These are phyloP conservation scores for Ceryle rudis DNA, from an alignment of 2,797 vertebrate species.

Conservation along the genomic window DNA sequence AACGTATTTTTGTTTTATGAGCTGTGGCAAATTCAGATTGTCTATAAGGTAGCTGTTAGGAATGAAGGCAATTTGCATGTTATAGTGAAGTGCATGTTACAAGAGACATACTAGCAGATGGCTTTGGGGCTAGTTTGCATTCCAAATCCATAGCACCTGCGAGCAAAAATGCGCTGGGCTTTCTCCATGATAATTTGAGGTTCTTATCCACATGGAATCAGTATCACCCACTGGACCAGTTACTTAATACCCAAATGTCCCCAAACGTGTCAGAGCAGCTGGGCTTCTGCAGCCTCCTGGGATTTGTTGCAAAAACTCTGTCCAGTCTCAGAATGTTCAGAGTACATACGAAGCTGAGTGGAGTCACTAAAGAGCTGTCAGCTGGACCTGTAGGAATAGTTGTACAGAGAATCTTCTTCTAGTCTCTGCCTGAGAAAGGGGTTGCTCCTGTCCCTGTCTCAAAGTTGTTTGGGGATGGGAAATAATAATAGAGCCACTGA, in stretches of 20 bases:
- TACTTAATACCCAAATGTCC: neutral
- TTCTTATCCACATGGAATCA: neutral
- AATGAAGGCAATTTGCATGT: slow-evolving; percentile 17
- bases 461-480: neutral
- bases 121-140: slow-evolving; percentile 26
- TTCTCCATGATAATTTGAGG: neutral
- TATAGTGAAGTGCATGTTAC: slow-evolving; percentile 20
- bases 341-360: neutral
- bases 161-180: neutral
- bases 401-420: neutral
- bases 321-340: accelerated
- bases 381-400: neutral
- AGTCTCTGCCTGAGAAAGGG: neutral
- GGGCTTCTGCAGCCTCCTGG: neutral
- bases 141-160: slow-evolving; percentile 34
- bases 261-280: neutral
- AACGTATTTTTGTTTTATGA: slow-evolving; percentile 50
- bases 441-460: neutral
- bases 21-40: slow-evolving; percentile 31
- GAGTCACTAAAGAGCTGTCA: neutral
- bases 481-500: neutral
- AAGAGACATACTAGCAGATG: slow-evolving; percentile 26
- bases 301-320: neutral
- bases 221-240: neutral
- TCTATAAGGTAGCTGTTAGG: slow-evolving; percentile 18